These are phyloP conservation scores for Brachyhypopomus gauderio DNA, from an alignment of 2,113 vertebrate genomes.

Conservation along the genomic window DNA sequence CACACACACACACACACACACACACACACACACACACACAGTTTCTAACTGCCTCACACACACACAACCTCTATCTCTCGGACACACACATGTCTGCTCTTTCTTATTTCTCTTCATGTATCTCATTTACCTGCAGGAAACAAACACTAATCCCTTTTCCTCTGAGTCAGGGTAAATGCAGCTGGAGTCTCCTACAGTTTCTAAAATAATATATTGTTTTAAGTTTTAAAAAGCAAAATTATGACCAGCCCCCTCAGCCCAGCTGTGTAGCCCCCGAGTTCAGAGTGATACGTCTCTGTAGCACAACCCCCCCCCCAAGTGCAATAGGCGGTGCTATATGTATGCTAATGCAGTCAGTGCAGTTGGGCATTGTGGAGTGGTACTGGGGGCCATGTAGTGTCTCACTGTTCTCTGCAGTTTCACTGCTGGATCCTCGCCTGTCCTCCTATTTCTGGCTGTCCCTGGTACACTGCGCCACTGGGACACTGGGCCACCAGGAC, in stretches of 20 bases:
- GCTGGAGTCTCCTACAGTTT: background rate
- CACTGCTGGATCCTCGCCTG: background rate
- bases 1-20: too few relatives aligned
- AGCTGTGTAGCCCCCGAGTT: background rate
- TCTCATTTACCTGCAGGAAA: background rate
- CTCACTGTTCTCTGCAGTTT: background rate
- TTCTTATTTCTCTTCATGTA: background rate
- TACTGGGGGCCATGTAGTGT: background rate
- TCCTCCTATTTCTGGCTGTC: background rate
- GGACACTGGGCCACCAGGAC: too few relatives aligned
- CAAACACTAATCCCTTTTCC: background rate
- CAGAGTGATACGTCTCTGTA: too few relatives aligned
- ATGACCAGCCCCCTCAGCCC: background rate
- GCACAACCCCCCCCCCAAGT: slow-evolving; percentile 10
- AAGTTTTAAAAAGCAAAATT: background rate
- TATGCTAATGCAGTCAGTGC: slow-evolving; percentile 51
- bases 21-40: background rate
- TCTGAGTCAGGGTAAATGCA: background rate
- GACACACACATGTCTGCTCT: background rate
- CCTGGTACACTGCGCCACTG: background rate
- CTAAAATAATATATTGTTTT: background rate
- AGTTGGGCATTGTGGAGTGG: too few relatives aligned
- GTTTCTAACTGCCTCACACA: too few relatives aligned
- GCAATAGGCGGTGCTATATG: slow-evolving; percentile 49
- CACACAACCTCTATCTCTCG: background rate